These are phyloP conservation scores for Elymnias hypermnestra DNA, from an alignment of 1,140 invertebrate species.

Conservation along the genomic window DNA sequence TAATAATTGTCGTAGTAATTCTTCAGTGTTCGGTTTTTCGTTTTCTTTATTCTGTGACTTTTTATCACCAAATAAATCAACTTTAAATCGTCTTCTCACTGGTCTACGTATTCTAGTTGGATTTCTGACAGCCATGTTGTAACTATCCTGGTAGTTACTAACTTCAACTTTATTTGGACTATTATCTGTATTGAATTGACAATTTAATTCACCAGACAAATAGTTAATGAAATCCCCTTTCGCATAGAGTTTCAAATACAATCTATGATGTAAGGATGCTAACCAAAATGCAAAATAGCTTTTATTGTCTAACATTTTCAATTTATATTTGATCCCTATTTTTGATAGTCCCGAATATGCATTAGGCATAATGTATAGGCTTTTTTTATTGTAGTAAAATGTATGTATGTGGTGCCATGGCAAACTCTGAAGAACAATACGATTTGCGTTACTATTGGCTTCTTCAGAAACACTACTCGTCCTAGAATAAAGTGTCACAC, in stretches of 20 bases:
- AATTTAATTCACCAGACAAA: slow-evolving; percentile 79
- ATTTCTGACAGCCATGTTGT: slow-evolving; percentile 71
- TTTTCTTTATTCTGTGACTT: slow-evolving; percentile 83
- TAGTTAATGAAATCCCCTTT: slow-evolving; percentile 82
- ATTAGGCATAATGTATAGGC: slow-evolving; percentile 80
- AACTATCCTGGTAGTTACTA: slow-evolving; percentile 74
- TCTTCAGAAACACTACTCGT: slow-evolving; percentile 53
- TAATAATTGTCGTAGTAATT: slow-evolving; percentile 48
- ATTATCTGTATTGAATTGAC: slow-evolving; percentile 49
- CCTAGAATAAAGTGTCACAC: slow-evolving; percentile 76
- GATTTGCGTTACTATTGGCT: slow-evolving; percentile 41
- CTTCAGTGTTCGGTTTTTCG: slow-evolving; percentile 78
- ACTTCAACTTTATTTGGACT: slow-evolving; percentile 51
- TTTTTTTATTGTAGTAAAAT: slow-evolving; percentile 84
- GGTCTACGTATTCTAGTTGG: slow-evolving; percentile 49
- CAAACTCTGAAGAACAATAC: slow-evolving; percentile 68
- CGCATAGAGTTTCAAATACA: slow-evolving; percentile 83
- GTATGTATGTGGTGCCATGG: slow-evolving; percentile 85
- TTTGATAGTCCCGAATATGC: slow-evolving; percentile 75
- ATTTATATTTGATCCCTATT: slow-evolving; percentile 82
- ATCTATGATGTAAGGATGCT: slow-evolving; percentile 85
- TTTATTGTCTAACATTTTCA: slow-evolving; percentile 85
- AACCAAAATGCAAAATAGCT: slow-evolving; percentile 86
- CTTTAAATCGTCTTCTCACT: slow-evolving; percentile 52
- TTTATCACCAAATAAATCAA: slow-evolving; percentile 70